Conservation (phyloP, 2,888 invertebrate genomes). For the Graphium colonna region DNA sequence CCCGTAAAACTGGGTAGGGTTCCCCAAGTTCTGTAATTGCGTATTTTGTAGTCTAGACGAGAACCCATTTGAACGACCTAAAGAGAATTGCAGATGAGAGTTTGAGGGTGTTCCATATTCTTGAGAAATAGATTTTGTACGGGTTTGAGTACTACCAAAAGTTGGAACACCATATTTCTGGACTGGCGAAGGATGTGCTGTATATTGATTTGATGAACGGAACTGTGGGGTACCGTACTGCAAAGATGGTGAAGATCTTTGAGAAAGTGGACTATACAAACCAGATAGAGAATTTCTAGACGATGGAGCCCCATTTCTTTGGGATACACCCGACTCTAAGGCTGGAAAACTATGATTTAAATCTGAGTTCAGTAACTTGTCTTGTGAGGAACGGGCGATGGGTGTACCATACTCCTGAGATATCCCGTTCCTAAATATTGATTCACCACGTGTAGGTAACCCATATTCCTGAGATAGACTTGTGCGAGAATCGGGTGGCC, state of each 20-base stretch:
- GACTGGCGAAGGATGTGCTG: slow-evolving; percentile 34
- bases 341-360: slow-evolving; percentile 21
- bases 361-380: slow-evolving; percentile 38
- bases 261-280: slow-evolving; percentile 36
- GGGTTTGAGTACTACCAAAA: slow-evolving; percentile 33
- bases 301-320: slow-evolving; percentile 35
- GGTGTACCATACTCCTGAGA: slow-evolving; percentile 42
- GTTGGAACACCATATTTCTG: slow-evolving; percentile 37
- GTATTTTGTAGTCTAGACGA: not conserved
- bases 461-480: slow-evolving; percentile 32
- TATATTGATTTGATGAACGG: slow-evolving; percentile 47
- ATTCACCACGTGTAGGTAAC: slow-evolving; percentile 21
- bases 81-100: not conserved
- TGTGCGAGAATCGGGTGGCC: slow-evolving; percentile 34
- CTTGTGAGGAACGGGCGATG: slow-evolving; percentile 33
- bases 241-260: slow-evolving; percentile 36
- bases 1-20: not conserved
- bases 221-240: slow-evolving; percentile 44
- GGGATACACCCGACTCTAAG: slow-evolving; percentile 30
- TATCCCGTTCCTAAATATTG: slow-evolving; percentile 17
- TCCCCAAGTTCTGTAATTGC: not conserved
- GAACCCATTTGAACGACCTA: not conserved
- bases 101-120: slow-evolving; percentile 45
- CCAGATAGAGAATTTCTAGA: slow-evolving; percentile 30
- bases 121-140: slow-evolving; percentile 37